A percentile compares a stretch with the other conserved stretches of the same genome.
Evolutionary conservation across 64 coral and sea anemone genomes (phyloP).

Genomic region (Pocillopora damicornis): DNA sequence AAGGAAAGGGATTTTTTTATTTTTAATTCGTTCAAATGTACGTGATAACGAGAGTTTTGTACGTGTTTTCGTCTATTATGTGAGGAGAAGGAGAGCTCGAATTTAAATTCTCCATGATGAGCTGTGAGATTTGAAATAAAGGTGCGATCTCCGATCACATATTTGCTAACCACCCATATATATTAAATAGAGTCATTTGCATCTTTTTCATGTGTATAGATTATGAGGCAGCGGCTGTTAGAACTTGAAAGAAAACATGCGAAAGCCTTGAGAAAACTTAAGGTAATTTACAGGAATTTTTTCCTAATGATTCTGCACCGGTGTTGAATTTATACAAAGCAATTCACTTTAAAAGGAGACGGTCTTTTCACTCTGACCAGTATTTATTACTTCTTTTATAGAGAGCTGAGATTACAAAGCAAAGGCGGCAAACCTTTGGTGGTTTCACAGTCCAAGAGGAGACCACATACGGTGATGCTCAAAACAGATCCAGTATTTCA

Average conservation of each 20-base stretch:
- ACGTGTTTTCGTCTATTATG: neutral
- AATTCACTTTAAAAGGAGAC: too few species aligned
- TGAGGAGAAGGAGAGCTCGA: too few species aligned
- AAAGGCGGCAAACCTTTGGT: conserved; percentile 25
- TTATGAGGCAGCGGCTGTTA: conserved; percentile 33
- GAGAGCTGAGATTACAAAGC: conserved; percentile 25
- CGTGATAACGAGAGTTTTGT: neutral
- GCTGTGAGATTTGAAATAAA: too few species aligned
- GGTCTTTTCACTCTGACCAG: neutral
- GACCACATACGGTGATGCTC: neutral
- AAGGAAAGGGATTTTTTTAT: neutral
- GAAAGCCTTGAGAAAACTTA: conserved; percentile 67
- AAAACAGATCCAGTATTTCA: neutral
- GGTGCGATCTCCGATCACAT: too few species aligned
- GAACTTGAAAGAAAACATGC: conserved; percentile 69
- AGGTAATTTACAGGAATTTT: conserved; percentile 19
- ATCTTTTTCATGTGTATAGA: neutral
- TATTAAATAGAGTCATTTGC: neutral
- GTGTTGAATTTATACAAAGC: neutral
- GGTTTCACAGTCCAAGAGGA: conserved; percentile 20
- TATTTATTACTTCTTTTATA: neutral
- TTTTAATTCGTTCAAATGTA: neutral
- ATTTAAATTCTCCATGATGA: too few species aligned
- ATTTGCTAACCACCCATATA: too few species aligned
- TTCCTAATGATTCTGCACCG: neutral